These are phyloP conservation scores for Rhopalosiphum maidis DNA, from an alignment of 1,140 invertebrate species.

Conservation along the genomic window DNA sequence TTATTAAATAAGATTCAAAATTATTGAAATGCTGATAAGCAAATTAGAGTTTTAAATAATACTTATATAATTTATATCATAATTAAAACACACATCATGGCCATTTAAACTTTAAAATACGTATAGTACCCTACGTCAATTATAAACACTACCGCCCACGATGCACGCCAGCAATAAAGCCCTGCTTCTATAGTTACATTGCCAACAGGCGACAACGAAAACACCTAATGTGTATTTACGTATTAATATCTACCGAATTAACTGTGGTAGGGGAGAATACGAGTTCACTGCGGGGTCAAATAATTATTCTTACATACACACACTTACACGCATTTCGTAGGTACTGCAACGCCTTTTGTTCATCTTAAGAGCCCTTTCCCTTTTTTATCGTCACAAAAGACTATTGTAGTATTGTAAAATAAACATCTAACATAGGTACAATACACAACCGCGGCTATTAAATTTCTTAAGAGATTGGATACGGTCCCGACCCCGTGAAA, in stretches of 20 bases:
- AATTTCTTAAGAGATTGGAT: neutral
- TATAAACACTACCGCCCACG: neutral
- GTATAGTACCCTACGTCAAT: neutral
- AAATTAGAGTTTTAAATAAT: neutral
- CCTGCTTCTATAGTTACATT: too few relatives aligned
- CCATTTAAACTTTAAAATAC: neutral
- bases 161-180: neutral
- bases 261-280: neutral
- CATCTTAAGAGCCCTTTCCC: neutral
- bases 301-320: constrained; percentile 13
- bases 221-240: neutral
- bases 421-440: neutral
- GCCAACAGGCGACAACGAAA: too few relatives aligned
- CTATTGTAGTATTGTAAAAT: neutral
- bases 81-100: neutral
- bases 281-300: neutral
- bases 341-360: neutral
- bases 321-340: neutral
- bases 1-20: neutral
- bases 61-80: neutral
- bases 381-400: neutral
- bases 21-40: neutral
- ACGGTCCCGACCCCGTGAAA: neutral
- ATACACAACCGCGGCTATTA: neutral
- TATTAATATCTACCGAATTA: neutral